A percentile compares a stretch with the other conserved stretches of the same genome.
Evolutionary conservation across 2,888 invertebrate species (phyloP).

Genomic region (Fabriciana adippe): DNA sequence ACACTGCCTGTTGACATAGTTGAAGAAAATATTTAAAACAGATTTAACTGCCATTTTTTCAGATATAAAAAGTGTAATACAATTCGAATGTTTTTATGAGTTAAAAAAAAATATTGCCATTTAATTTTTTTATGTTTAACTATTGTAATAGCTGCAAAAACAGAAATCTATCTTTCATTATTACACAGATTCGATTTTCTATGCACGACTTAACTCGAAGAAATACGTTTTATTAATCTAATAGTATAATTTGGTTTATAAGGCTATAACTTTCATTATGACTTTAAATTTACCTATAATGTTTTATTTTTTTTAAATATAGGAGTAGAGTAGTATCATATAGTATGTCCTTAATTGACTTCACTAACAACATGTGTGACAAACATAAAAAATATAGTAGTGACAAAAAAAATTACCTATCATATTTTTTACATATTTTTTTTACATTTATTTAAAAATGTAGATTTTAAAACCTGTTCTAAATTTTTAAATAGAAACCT

Average conservation of each 20-base stretch:
- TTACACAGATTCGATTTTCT: slow-evolving; percentile 3
- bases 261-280: background rate
- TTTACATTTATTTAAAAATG: too few relatives aligned
- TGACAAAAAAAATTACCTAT: too few relatives aligned
- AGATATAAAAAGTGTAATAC: background rate
- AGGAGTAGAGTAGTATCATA: too few relatives aligned
- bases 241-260: background rate
- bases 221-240: background rate
- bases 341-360: too few relatives aligned
- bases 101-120: background rate
- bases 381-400: too few relatives aligned
- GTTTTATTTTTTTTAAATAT: too few relatives aligned
- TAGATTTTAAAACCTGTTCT: too few relatives aligned
- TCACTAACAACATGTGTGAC: too few relatives aligned
- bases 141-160: slow-evolving; percentile 15
- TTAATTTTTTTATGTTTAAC: background rate
- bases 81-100: background rate
- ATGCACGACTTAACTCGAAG: background rate
- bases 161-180: background rate
- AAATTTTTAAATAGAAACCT: too few relatives aligned
- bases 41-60: background rate
- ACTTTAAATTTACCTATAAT: too few relatives aligned
- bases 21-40: background rate
- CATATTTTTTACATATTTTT: too few relatives aligned
- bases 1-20: slow-evolving; percentile 4